These are phyloP conservation scores for Hyla sarda DNA, from an alignment of 2,113 vertebrate species.

Conservation along the genomic window DNA sequence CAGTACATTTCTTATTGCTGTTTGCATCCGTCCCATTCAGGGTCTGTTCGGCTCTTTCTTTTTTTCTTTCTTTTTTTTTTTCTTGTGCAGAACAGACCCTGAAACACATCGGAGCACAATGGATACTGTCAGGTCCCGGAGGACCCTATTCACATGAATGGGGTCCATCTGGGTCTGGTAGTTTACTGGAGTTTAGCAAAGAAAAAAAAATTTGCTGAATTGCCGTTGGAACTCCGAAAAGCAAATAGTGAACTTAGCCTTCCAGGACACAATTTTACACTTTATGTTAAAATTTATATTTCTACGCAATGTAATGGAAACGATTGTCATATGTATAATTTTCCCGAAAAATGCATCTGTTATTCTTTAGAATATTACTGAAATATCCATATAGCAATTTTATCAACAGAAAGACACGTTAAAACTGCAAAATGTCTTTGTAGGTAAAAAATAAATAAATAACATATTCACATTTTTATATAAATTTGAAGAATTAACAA, in stretches of 20 bases:
- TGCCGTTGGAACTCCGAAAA: no score
- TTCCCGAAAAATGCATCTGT: constrained; percentile 8
- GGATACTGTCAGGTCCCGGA: no score
- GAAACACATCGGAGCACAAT: no score
- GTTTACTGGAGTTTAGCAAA: no score
- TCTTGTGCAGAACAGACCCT: no score
- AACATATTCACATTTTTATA: constrained; percentile 44
- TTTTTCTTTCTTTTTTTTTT: no score
- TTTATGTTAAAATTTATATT: constrained; percentile 18
- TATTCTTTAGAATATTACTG: constrained; percentile 34
- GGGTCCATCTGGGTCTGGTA: no score
- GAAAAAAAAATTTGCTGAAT: no score
- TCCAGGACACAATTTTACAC: constrained; percentile 13
- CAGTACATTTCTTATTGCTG: background rate
- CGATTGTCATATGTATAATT: constrained; percentile 2
- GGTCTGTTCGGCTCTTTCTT: no score
- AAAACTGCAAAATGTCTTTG: constrained; percentile 44
- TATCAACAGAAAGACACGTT: constrained; percentile 19
- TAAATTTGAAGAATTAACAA: constrained; percentile 11
- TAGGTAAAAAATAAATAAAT: background rate
- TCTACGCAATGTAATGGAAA: constrained; percentile 1
- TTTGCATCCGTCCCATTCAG: no score
- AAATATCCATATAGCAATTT: constrained; percentile 36
- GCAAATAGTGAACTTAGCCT: no score
- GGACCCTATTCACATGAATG: no score